Conservation (phyloP, 2,113 vertebrate genomes). For the Hypanus sabinus region DNA sequence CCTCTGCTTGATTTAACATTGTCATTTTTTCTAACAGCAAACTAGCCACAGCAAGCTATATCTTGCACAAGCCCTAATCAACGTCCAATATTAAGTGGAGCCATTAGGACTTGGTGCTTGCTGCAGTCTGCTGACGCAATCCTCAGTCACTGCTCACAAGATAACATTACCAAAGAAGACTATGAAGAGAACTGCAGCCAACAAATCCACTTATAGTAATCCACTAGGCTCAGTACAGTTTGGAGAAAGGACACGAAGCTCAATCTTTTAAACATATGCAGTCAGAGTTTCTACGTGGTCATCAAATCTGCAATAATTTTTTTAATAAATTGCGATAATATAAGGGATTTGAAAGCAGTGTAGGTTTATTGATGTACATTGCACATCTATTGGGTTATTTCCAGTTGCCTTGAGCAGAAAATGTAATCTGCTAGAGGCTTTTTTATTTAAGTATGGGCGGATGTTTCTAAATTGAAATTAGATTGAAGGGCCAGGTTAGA, state of each 20-base stretch:
- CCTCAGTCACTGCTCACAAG: background rate
- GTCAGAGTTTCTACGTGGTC: background rate
- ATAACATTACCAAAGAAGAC: conserved; percentile 10
- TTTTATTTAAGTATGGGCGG: too few relatives aligned
- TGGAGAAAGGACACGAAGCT: background rate
- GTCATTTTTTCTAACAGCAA: background rate
- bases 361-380: background rate
- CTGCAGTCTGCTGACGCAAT: background rate
- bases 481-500: background rate
- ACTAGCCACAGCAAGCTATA: background rate
- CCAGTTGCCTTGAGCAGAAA: background rate
- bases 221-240: background rate
- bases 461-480: background rate
- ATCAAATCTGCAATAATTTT: background rate
- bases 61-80: background rate
- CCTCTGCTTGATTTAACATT: background rate
- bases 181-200: background rate
- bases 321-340: background rate
- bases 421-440: background rate
- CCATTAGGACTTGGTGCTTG: background rate
- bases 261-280: background rate
- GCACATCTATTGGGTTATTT: background rate
- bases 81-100: background rate
- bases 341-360: background rate
- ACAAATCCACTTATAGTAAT: conserved; percentile 22